Percentiles rank a stretch among this genome's conserved stretches.
phyloP scores from a whole-genome alignment of 2,113 vertebrate genomes.

The Hucho hucho region DNA sequence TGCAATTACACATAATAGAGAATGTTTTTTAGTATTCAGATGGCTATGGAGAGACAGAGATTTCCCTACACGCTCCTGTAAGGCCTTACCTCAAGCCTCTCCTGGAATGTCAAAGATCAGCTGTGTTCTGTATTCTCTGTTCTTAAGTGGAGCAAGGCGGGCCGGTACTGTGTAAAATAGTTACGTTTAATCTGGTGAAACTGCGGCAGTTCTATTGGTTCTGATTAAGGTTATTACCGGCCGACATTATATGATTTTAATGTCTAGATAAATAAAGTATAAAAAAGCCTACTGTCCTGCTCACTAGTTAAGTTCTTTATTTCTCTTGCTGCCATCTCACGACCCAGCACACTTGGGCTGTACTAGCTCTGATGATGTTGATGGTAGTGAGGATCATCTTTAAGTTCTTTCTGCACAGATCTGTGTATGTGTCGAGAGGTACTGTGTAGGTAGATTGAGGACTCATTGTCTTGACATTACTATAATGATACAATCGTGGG shows the following conservation, averaged over 20 bases:
- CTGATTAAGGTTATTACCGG: neutral
- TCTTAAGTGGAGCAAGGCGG: neutral
- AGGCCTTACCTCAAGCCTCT: constrained; percentile 36
- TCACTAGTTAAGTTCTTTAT: constrained; percentile 13
- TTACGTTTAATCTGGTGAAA: neutral
- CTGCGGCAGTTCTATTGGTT: neutral
- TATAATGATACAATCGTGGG: neutral
- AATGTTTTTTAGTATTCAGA: constrained; percentile 44
- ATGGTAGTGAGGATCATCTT: constrained; percentile 28
- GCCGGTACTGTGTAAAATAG: neutral
- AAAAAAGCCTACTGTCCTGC: constrained; percentile 20
- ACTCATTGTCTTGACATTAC: neutral
- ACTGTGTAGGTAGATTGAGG: neutral
- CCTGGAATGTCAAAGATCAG: constrained; percentile 41
- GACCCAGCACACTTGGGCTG: neutral
- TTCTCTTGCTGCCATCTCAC: neutral
- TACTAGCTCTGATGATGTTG: no score
- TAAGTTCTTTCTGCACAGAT: constrained; percentile 1
- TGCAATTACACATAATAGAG: constrained; percentile 45
- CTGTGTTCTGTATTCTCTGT: neutral
- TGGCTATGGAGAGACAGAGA: constrained; percentile 22
- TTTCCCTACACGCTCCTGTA: constrained; percentile 30
- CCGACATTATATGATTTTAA: neutral
- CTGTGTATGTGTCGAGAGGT: no score
- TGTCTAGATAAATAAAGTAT: neutral